Percentiles rank a stretch among this genome's conserved stretches.
Evolutionary conservation across 2,888 invertebrate species (phyloP).

Genomic region (Megaustenia siamemsis): DNA sequence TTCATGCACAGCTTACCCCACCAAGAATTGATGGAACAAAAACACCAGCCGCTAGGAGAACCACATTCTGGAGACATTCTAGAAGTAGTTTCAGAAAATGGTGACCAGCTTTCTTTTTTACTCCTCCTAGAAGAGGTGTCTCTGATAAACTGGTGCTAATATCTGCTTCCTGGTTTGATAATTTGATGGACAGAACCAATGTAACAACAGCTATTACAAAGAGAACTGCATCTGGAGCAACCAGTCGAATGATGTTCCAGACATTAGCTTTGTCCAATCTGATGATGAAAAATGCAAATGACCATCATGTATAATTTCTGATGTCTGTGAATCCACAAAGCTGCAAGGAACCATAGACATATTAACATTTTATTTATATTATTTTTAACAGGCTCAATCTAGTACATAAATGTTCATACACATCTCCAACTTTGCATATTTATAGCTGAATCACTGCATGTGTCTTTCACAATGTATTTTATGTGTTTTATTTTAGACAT

Average conservation of each 20-base stretch:
- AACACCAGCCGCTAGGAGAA: slow-evolving; percentile 39
- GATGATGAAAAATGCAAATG: slow-evolving; percentile 53
- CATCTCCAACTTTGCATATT: too few species aligned
- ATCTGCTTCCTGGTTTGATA: not conserved
- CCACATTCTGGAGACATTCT: slow-evolving; percentile 27
- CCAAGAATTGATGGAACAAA: slow-evolving; percentile 44
- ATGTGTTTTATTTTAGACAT: too few species aligned
- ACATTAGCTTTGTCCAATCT: slow-evolving; percentile 68
- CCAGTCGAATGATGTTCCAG: slow-evolving; percentile 68
- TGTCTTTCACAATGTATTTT: too few species aligned
- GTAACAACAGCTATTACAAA: slow-evolving; percentile 71
- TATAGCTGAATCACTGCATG: too few species aligned
- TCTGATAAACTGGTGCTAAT: not conserved
- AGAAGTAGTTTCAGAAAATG: slow-evolving; percentile 37
- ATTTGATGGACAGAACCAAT: slow-evolving; percentile 29
- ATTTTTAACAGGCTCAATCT: too few species aligned
- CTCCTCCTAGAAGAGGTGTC: slow-evolving; percentile 26
- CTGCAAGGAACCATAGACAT: too few species aligned
- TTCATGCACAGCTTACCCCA: slow-evolving; percentile 37
- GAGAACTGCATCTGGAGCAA: slow-evolving; percentile 75
- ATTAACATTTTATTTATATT: too few species aligned
- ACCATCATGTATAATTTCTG: too few species aligned
- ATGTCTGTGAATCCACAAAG: too few species aligned
- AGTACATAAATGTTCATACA: too few species aligned
- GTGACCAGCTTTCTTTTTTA: not conserved